Evolutionary conservation across 2,113 vertebrate genomes (phyloP).

Genomic region (Oxygymnocypris stewartii): DNA sequence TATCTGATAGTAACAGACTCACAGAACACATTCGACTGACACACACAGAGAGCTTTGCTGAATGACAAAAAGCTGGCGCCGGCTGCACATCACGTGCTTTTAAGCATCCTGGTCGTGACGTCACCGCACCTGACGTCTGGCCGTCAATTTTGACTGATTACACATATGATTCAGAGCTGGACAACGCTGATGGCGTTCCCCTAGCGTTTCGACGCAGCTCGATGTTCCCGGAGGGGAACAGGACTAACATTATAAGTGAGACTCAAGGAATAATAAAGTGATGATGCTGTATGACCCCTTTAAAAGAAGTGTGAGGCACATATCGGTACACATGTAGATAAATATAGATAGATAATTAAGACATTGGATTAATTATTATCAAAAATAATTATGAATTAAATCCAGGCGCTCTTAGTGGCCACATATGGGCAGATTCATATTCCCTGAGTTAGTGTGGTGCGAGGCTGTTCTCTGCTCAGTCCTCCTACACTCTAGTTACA

Average conservation of each 20-base stretch:
- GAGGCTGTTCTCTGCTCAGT: background rate
- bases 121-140: too few relatives aligned
- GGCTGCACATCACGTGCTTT: too few relatives aligned
- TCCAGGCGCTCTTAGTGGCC: background rate
- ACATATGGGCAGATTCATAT: background rate
- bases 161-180: too few relatives aligned
- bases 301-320: background rate
- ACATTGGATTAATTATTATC: background rate
- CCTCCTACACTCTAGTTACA: constrained; percentile 29
- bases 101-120: too few relatives aligned
- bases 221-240: too few relatives aligned
- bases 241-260: background rate
- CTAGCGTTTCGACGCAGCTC: too few relatives aligned
- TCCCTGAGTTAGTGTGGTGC: background rate
- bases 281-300: background rate
- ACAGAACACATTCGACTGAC: too few relatives aligned
- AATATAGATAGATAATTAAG: constrained; percentile 1
- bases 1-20: too few relatives aligned
- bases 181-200: too few relatives aligned
- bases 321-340: background rate
- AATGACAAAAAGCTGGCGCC: too few relatives aligned
- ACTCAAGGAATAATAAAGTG: background rate
- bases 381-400: background rate
- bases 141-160: too few relatives aligned
- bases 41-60: too few relatives aligned